These are phyloP conservation scores for Cataglyphis hispanica DNA, from an alignment of 1,140 invertebrate species.

Conservation along the genomic window DNA sequence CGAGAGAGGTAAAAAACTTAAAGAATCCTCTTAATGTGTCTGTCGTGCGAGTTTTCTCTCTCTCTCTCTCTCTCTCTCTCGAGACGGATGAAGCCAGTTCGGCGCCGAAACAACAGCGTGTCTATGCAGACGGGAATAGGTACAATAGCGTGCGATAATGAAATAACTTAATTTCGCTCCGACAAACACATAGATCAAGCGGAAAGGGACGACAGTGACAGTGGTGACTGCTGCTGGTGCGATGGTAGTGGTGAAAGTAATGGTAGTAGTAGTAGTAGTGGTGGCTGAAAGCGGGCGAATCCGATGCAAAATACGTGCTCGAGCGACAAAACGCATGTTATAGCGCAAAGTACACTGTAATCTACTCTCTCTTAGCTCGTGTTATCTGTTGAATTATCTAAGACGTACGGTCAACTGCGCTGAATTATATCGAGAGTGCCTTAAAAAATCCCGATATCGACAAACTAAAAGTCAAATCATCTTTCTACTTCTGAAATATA, in stretches of 20 bases:
- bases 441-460: not conserved
- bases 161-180: conserved; percentile 74
- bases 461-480: not conserved
- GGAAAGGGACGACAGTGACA: conserved; percentile 39
- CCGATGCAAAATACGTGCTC: conserved; percentile 68
- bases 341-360: conserved; percentile 55
- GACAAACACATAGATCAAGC: conserved; percentile 76
- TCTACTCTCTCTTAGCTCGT: conserved; percentile 67
- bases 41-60: conserved; percentile 6
- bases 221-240: conserved; percentile 2
- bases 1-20: conserved; percentile 12
- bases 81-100: conserved; percentile 52
- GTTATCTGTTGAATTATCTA: conserved; percentile 35
- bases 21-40: conserved; percentile 20
- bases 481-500: not conserved
- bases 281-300: conserved; percentile 48
- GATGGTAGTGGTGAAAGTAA: not conserved
- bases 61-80: conserved; percentile 32
- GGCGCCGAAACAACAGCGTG: conserved; percentile 69
- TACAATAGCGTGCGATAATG: conserved; percentile 68
- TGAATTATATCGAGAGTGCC: conserved; percentile 24
- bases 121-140: conserved; percentile 37
- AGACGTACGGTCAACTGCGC: conserved; percentile 30
- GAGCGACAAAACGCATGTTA: conserved; percentile 60
- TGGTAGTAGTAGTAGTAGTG: not conserved